Percentiles rank a stretch among this genome's conserved stretches.
phyloP scores from a whole-genome alignment of 2,888 invertebrate species.

The Atherix ibis region DNA sequence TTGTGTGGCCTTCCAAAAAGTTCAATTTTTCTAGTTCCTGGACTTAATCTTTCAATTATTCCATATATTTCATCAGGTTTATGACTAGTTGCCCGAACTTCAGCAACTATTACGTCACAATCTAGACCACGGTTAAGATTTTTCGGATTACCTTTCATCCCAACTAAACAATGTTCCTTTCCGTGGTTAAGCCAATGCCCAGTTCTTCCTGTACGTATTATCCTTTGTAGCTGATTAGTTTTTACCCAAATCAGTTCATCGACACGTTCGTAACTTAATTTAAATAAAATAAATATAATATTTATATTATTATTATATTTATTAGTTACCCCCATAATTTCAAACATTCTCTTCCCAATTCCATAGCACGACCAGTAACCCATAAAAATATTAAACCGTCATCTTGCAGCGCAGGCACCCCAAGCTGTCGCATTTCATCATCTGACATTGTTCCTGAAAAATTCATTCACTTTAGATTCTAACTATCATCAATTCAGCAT shows the following conservation, averaged over 20 bases:
- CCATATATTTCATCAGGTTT: constrained; percentile 99
- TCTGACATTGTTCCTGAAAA: constrained; percentile 75
- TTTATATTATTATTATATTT: not conserved
- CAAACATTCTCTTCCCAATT: constrained; percentile 86
- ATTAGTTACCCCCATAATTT: constrained; percentile 69
- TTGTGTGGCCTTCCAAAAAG: constrained; percentile 94
- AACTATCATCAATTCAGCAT: not conserved
- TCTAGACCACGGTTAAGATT: constrained; percentile 85
- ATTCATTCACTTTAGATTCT: not conserved
- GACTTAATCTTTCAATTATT: constrained; percentile 89
- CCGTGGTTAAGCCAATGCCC: constrained; percentile 99
- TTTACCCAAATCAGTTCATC: constrained; percentile 99
- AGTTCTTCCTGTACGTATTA: constrained; percentile 90
- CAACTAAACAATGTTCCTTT: constrained; percentile 92
- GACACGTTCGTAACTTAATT: constrained; percentile 60
- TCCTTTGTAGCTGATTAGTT: constrained; percentile 92
- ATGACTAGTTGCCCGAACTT: constrained; percentile 93
- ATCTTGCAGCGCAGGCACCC: constrained; percentile 87
- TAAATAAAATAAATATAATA: not conserved
- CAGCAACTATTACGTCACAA: constrained; percentile 96
- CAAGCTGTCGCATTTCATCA: constrained; percentile 92
- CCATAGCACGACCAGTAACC: constrained; percentile 81
- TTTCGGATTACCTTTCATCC: constrained; percentile 89
- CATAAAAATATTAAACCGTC: constrained; percentile 93
- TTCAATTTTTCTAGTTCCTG: constrained; percentile 93